Evolutionary conservation across 2,797 vertebrate species (phyloP).

Genomic region (Gambelia wislizenii): DNA sequence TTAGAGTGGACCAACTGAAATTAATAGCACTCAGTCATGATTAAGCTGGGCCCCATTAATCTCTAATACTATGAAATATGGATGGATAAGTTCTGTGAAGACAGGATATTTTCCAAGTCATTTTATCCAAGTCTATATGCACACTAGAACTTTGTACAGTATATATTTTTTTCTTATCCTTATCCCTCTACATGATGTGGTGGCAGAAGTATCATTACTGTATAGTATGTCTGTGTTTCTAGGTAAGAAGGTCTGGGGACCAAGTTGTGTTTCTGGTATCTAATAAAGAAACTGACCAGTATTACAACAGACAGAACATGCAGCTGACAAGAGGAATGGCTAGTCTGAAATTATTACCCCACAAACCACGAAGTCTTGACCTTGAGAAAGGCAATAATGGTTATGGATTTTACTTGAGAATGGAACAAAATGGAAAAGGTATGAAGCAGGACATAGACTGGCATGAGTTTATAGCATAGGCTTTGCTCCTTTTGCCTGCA

Average conservation of each 20-base stretch:
- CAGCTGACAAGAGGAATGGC: slow-evolving; percentile 78
- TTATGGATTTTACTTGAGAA: slow-evolving; percentile 90
- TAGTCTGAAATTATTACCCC: slow-evolving; percentile 82
- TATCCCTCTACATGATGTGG: not conserved
- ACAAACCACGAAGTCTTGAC: slow-evolving; percentile 81
- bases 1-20: not conserved
- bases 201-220: not conserved
- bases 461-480: accelerated
- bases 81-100: not conserved
- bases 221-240: slow-evolving; percentile 20
- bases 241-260: slow-evolving; percentile 84
- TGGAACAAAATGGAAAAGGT: slow-evolving; percentile 75
- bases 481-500: not conserved
- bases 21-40: no score
- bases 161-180: not conserved
- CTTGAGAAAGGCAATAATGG: slow-evolving; percentile 83
- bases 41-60: no score
- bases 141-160: not conserved
- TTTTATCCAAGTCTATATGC: not conserved
- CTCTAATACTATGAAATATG: not conserved
- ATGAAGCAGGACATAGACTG: slow-evolving; percentile 36
- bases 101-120: not conserved
- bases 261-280: slow-evolving; percentile 85
- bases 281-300: slow-evolving; percentile 83
- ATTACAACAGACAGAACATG: slow-evolving; percentile 77